Evolutionary conservation across 2,888 invertebrate genomes (phyloP).

Genomic region (Tipula lateralis): DNA sequence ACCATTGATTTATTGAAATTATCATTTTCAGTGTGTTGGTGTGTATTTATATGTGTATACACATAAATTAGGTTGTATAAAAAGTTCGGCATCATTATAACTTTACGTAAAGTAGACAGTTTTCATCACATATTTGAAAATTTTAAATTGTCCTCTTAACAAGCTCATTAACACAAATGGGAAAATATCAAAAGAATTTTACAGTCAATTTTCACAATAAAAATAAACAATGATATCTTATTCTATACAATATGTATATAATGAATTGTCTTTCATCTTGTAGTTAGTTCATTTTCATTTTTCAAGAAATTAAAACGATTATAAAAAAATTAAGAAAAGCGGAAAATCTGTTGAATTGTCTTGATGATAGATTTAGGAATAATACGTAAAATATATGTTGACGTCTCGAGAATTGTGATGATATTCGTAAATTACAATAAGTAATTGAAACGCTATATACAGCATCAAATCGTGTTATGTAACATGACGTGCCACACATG

Average conservation of each 20-base stretch:
- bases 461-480: background rate
- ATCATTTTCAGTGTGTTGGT: background rate
- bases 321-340: background rate
- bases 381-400: background rate
- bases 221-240: background rate
- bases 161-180: background rate
- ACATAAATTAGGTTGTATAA: background rate
- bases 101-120: background rate
- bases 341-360: background rate
- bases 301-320: background rate
- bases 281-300: background rate
- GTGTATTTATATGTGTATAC: background rate
- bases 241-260: background rate
- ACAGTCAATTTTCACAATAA: background rate
- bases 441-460: background rate
- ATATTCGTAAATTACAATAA: background rate
- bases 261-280: background rate
- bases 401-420: background rate
- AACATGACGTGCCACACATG: background rate
- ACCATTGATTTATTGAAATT: background rate
- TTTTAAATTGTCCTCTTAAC: background rate
- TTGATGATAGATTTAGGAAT: slow-evolving; percentile 13
- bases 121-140: background rate
- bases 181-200: background rate
- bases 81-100: background rate